Evolutionary conservation across 2,797 vertebrate species (phyloP).

Genomic region (Neosilurus hyrtlii): DNA sequence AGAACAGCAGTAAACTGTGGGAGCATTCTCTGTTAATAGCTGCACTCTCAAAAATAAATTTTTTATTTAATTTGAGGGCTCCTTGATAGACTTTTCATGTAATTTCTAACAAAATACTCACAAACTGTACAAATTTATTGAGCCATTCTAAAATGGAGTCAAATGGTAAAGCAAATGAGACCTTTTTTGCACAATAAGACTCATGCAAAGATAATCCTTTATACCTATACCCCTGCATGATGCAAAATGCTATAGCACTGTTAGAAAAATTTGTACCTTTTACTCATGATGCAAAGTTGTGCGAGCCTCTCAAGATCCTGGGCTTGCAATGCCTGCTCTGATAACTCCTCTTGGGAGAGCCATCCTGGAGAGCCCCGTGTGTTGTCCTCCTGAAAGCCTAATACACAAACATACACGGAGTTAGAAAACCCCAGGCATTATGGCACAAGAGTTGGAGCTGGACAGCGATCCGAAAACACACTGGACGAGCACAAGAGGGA

Average conservation of each 20-base stretch:
- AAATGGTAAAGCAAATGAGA: neutral
- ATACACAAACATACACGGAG: slow-evolving; percentile 41
- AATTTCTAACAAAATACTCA: neutral
- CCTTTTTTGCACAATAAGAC: neutral
- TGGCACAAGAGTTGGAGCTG: slow-evolving; percentile 5
- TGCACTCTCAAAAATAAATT: neutral
- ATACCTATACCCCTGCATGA: neutral
- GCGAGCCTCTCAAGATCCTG: slow-evolving; percentile 77
- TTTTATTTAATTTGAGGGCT: neutral
- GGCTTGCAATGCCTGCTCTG: slow-evolving; percentile 76
- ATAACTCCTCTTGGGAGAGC: slow-evolving; percentile 75
- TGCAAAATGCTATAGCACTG: neutral
- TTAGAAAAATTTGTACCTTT: slow-evolving; percentile 74
- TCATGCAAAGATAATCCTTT: neutral
- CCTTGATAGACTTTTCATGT: neutral
- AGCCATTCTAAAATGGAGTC: neutral
- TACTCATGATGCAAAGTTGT: slow-evolving; percentile 80
- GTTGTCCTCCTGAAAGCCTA: slow-evolving; percentile 83
- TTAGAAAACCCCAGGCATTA: slow-evolving; percentile 29
- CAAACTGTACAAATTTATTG: neutral
- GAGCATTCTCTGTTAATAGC: neutral
- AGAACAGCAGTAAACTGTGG: neutral
- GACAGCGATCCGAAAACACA: neutral
- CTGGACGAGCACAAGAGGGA: slow-evolving; percentile 10
- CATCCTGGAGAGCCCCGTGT: slow-evolving; percentile 70